Percentiles rank a stretch among this genome's conserved stretches.
phyloP scores from a whole-genome alignment of 2,888 invertebrate genomes.

The Euspilapteryx auroguttella region DNA sequence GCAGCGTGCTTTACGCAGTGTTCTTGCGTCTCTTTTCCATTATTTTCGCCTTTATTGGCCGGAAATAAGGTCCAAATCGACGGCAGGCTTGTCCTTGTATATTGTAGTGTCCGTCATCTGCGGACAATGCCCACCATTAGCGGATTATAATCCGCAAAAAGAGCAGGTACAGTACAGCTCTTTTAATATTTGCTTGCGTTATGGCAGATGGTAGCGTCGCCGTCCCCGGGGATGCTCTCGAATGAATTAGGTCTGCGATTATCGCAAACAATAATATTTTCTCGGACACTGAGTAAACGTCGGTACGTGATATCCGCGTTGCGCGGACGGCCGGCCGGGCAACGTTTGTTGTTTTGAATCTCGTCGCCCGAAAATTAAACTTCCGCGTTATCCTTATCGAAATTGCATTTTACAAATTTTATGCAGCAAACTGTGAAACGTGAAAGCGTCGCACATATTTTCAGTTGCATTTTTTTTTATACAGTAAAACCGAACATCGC shows the following conservation, averaged over 20 bases:
- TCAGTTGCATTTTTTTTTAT: too few relatives aligned
- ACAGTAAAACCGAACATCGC: too few relatives aligned
- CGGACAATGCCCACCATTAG: conserved; percentile 57
- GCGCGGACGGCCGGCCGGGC: conserved; percentile 1
- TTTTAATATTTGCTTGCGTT: conserved; percentile 23
- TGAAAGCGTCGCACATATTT: too few relatives aligned
- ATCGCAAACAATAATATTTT: conserved; percentile 19
- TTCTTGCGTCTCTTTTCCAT: neutral
- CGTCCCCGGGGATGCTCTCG: conserved; percentile 21
- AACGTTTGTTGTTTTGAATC: conserved; percentile 25
- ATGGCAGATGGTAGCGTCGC: conserved; percentile 37
- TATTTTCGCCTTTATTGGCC: neutral
- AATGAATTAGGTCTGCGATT: conserved; percentile 14
- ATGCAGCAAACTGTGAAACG: too few relatives aligned
- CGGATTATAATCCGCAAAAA: conserved; percentile 52
- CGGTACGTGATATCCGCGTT: neutral
- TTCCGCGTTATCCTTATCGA: too few relatives aligned
- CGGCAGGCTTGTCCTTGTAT: conserved; percentile 8
- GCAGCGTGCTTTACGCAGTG: neutral
- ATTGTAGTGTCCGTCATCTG: conserved; percentile 35
- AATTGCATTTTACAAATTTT: too few relatives aligned
- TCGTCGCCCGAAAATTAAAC: too few relatives aligned
- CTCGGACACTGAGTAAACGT: conserved; percentile 8
- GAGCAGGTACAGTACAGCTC: conserved; percentile 33
- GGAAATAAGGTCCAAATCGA: conserved; percentile 10